Evolutionary conservation across 2,888 invertebrate genomes (phyloP), one percentile per base, ranked within the genome.

Genomic region (Incurvaria masculella): DNA sequence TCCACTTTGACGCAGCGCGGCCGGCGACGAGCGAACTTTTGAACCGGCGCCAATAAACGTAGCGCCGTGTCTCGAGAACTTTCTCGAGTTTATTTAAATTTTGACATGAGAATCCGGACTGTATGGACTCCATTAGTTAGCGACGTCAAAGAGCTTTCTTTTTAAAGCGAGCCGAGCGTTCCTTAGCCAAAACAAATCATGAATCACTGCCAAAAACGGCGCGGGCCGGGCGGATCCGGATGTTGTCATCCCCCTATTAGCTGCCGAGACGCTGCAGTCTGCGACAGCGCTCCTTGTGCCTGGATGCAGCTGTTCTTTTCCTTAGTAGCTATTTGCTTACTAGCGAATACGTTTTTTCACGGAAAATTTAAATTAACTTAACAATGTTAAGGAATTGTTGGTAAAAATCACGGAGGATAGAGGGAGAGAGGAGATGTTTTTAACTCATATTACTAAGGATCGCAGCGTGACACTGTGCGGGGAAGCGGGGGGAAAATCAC

Each of bases 171-270:
- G 33, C 14, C 18, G 49, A 42, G 26, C 51, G 62, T 63, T 68
- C 65, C 68, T 68, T 64, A 63, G 72, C 73, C 76, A 76, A 78
- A 78, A 74, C 72, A 78, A 76, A 76, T 74, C 65, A 66, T 71
- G 73, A 72, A 67, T 69, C 74, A 70, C 67, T 76, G 76, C 78
- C 76, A 78, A 72, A 64, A 66, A 59, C 57, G 20, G 10, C 17
- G 17, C 26, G 18, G 14, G 42, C 19, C 26, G 26, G 16, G 11
- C 26, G 26, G 21, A 44, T 48, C 50, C 50, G 49, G 47, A 45
- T 11, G 33, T 3, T 33, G 33, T 33, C 33, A 33, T 33, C 33
- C 33, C 33, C 14, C 33, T 33, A 4, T 4, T 11, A 33, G 33
- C 23, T 23, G 23, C 10, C 23, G n/a, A n/a, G n/a, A n/a, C n/a